A percentile compares a stretch with the other conserved stretches of the same genome.
These are phyloP conservation scores for Syritta pipiens DNA, from an alignment of 2,888 invertebrate species.

Conservation along the genomic window DNA sequence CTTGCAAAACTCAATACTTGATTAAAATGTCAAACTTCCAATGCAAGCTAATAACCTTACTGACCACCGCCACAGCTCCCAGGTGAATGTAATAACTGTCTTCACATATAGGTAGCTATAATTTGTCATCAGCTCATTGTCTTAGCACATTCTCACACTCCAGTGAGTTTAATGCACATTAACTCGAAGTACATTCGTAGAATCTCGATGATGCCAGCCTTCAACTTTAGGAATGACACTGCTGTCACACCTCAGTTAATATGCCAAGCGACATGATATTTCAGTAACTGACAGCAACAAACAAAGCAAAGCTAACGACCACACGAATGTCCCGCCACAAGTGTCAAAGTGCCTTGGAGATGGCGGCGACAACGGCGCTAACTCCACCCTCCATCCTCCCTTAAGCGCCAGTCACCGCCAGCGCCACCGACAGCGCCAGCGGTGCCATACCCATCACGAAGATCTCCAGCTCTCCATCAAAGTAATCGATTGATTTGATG, in stretches of 20 bases:
- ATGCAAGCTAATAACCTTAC: too few species aligned
- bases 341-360: constrained; percentile 48
- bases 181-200: constrained; percentile 17
- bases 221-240: constrained; percentile 23
- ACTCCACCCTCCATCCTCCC: constrained; percentile 31
- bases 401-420: constrained; percentile 20
- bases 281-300: constrained; percentile 13
- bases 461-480: constrained; percentile 51
- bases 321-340: constrained; percentile 64
- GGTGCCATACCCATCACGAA: constrained; percentile 55
- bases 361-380: constrained; percentile 31
- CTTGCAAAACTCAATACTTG: too few species aligned
- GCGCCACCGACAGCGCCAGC: not conserved
- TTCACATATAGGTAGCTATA: not conserved
- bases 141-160: constrained; percentile 14
- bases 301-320: constrained; percentile 26
- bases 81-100: too few species aligned
- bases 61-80: too few species aligned
- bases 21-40: too few species aligned
- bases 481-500: constrained; percentile 64
- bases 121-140: constrained; percentile 20
- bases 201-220: constrained; percentile 19
- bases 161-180: constrained; percentile 18
- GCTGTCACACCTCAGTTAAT: constrained; percentile 53
- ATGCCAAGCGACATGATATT: constrained; percentile 37